Evolutionary conservation across 2,113 vertebrate species (phyloP).

Genomic region (Triplophysa dalaica): DNA sequence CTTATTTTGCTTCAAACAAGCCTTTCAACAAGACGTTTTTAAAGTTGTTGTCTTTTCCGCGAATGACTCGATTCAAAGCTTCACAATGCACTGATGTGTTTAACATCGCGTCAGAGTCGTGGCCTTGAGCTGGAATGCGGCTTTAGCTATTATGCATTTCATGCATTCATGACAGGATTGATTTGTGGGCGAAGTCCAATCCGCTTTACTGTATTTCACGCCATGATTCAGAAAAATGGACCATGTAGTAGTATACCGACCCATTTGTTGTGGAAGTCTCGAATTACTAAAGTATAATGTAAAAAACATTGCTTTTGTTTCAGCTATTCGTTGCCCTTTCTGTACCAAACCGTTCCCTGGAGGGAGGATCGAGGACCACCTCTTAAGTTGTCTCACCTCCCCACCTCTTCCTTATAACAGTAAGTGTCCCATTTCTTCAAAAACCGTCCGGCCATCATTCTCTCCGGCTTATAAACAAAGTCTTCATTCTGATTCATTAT

Average conservation of each 20-base stretch:
- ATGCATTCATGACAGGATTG: neutral
- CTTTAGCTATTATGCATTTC: constrained; percentile 10
- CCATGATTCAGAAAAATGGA: constrained; percentile 58
- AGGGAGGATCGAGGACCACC: constrained; percentile 77
- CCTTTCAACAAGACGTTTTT: too few relatives aligned
- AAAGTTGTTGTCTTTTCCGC: too few relatives aligned
- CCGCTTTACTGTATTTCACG: neutral
- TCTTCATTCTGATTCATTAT: too few relatives aligned
- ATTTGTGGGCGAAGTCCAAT: neutral
- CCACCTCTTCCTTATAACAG: constrained; percentile 78
- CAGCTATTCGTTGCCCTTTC: constrained; percentile 79
- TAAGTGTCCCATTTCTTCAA: constrained; percentile 54
- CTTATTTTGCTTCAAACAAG: too few relatives aligned
- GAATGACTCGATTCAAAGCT: too few relatives aligned
- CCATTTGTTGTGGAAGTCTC: neutral
- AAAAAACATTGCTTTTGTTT: neutral
- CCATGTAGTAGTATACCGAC: too few relatives aligned
- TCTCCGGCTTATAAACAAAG: too few relatives aligned
- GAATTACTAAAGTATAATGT: too few relatives aligned
- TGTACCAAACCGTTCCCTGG: constrained; percentile 78
- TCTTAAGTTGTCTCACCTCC: constrained; percentile 78
- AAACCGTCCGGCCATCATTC: neutral
- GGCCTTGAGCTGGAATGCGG: neutral
- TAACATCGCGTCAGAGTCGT: neutral
- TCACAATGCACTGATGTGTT: too few relatives aligned